Conservation (phyloP, 2,888 invertebrate genomes). For the Eupithecia tripunctaria region DNA sequence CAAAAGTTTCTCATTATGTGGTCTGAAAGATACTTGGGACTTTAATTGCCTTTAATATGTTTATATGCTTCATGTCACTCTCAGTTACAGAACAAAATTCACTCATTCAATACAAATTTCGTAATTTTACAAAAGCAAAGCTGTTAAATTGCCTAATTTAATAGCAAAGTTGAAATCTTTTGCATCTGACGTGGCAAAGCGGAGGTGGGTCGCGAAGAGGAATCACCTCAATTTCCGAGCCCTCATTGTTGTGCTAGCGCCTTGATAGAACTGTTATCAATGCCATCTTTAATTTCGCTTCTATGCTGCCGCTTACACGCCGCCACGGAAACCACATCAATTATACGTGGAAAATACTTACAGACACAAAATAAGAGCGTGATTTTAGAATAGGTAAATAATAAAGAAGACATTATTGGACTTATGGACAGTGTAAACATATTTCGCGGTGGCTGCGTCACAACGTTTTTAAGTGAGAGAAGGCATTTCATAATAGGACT, state of each 20-base stretch:
- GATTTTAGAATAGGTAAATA: not conserved
- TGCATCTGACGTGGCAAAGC: constrained; percentile 51
- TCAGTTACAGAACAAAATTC: not conserved
- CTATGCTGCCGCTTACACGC: constrained; percentile 72
- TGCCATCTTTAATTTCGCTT: constrained; percentile 86
- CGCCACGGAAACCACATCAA: constrained; percentile 44
- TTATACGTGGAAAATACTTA: constrained; percentile 16
- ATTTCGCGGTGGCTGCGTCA: no score
- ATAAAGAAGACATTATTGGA: not conserved
- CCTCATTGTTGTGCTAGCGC: constrained; percentile 70
- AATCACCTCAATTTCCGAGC: constrained; percentile 82
- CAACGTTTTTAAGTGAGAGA: not conserved
- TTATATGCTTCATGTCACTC: not conserved
- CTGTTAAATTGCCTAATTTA: constrained; percentile 4
- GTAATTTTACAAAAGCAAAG: not conserved
- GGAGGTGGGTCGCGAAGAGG: constrained; percentile 75
- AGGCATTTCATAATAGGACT: not conserved
- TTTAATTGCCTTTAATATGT: not conserved
- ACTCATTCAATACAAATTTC: not conserved
- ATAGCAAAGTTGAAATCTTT: constrained; percentile 9
- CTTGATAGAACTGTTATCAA: constrained; percentile 85
- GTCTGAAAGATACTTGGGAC: not conserved
- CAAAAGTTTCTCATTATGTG: not conserved
- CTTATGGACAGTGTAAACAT: not conserved
- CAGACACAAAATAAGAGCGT: not conserved